Evolutionary conservation across 2,797 vertebrate species (phyloP), one percentile per base, ranked within the genome.

Genomic region (Danionella dracula): DNA sequence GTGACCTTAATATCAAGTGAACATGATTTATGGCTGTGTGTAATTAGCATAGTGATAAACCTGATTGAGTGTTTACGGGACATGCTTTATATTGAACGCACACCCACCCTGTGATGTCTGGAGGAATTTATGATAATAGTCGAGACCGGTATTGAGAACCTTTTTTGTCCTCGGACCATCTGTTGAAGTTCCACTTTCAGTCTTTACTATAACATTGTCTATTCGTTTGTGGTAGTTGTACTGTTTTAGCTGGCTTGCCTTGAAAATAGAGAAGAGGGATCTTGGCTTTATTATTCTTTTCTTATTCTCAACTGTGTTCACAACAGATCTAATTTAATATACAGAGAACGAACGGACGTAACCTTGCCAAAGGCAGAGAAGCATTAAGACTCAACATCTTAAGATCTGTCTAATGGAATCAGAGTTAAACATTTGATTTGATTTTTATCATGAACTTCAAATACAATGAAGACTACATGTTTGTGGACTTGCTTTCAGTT

Each of bases 361-460:
- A 82, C 81, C 82, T 86, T 87, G 81, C 80, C 79, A 79, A 34
- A 76, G 57, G 78, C 78, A 74, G 74, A 51, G 53, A 79, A 80
- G 78, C 68, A 82, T 86, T 66, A 75, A 72, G 73, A 79, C 80
- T 77, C 37, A 72, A 53, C 63, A 66, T 72, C 74, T 75, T 62
- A 46, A 75, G 69, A 68, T 79, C 73, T 78, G 74, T 81, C 71
- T 68, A 70, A 70, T 69, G 20, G 63, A 78, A 75, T 78, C 64
- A 66, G 12, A 58, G 42, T 40, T n/a, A 77, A 71, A 53, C 40
- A 31, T 35, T 42, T 32, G 49, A 55, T 75, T 35, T 16, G 70
- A 76, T 66, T 38, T 62, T 23, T 4, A 71, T 27, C 61, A 72
- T 66, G 67, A 68, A 75, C 29, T 69, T 12, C 8, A 19, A 70